Base-by-base conservation (phyloP, 2,888 invertebrate genomes). In the Aquatica leii region DNA sequence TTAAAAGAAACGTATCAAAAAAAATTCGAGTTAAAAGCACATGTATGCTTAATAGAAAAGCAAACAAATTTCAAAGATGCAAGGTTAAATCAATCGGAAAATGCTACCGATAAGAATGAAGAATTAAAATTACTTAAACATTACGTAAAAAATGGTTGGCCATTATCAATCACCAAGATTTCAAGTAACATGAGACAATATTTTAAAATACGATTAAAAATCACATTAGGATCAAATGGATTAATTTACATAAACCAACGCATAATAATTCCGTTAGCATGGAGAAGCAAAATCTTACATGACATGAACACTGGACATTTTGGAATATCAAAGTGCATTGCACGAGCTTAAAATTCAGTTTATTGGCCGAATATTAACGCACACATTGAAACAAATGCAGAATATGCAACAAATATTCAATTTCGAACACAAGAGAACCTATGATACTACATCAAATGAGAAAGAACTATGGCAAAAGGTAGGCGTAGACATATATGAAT, bases 101-200 rank as follows among this genome's bases (percentile, higher is more conserved):
- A 37, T n/a, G 40, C 14, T 14, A 59, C 53, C 11, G 6, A 48
- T 15, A 43, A 43, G n/a, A 59, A 65, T 54, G 34, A 46, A 20
- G 61, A 61, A 46, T 40, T 61, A 35, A 31, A 60, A 50, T 20
- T 46, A 11, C 18, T 65, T n/a, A 62, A 43, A 43, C 17, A 53
- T 6, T 54, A 50, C 50, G 35, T 59, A 24, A 12, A 46, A 48
- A 48, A 62, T 8, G 52, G 55, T 51, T 68, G 65, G 60, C 62
- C 62, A 3, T 31, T 40, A 31, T 35, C 54, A 15, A 53, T 51
- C 37, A 37, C 40, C 17, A 52, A 62, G 37, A 37, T 37, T 18
- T 37, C 52, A 11, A 9, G 4, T 15, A 6, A 8, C n/a, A 2
- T 52, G 9, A 52, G 37, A 52, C 20, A 1, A 18, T 52, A 52